Conservation (phyloP, 1,140 invertebrate genomes). For the Chrysomallon squamiferum region DNA sequence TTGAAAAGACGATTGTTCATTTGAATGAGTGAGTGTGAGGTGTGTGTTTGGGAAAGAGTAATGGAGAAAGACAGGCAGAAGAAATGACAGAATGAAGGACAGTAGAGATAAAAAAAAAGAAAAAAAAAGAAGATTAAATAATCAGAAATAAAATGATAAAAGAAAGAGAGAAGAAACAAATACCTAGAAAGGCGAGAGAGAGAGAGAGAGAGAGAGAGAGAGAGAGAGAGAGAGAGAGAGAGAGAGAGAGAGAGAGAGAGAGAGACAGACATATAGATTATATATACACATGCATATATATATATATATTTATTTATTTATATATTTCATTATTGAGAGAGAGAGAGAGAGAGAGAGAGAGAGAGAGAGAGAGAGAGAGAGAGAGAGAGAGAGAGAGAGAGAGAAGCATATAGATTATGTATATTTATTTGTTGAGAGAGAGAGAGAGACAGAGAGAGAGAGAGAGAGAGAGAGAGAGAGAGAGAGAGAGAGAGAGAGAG, state of each 20-base stretch:
- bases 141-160: no score
- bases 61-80: no score
- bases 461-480: neutral
- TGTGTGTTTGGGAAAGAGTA: no score
- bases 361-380: constrained; percentile 13
- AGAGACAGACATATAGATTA: neutral
- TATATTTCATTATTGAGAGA: no score
- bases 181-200: neutral
- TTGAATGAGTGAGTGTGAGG: no score
- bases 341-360: constrained; percentile 10
- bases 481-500: neutral
- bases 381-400: constrained; percentile 4
- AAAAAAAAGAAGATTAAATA: no score
- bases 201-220: constrained; percentile 10
- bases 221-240: constrained; percentile 13
- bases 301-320: neutral
- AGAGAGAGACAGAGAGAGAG: neutral
- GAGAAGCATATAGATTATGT: neutral
- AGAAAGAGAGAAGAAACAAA: no score
- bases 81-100: no score
- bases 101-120: no score
- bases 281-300: neutral
- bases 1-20: no score
- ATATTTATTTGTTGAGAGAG: neutral
- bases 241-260: constrained; percentile 2